Evolutionary conservation across 2,888 invertebrate species (phyloP).

Genomic region (Drosophila mettleri): DNA sequence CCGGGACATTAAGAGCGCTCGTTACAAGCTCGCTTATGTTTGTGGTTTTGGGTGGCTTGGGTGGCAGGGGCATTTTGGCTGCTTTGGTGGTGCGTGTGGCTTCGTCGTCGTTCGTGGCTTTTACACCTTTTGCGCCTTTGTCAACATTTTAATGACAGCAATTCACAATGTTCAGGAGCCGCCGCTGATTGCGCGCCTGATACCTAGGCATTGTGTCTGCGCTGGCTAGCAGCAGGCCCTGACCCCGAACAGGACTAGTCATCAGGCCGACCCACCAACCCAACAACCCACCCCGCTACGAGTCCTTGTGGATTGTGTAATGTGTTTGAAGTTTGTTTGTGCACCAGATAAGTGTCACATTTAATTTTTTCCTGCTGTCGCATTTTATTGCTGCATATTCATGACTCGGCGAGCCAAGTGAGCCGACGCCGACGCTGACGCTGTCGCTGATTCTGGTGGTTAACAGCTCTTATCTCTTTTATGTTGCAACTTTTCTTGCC

Average conservation of each 20-base stretch:
- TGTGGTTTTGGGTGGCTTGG: slow-evolving; percentile 3
- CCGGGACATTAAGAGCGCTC: slow-evolving; percentile 67
- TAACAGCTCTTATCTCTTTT: slow-evolving; percentile 67
- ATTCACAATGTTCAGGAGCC: slow-evolving; percentile 66
- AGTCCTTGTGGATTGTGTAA: slow-evolving; percentile 35
- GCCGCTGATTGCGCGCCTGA: slow-evolving; percentile 67
- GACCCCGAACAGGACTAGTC: slow-evolving; percentile 18
- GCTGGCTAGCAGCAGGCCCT: slow-evolving; percentile 14
- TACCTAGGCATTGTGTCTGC: slow-evolving; percentile 73
- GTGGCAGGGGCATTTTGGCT: not conserved
- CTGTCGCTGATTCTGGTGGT: not conserved
- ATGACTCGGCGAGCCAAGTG: slow-evolving; percentile 45
- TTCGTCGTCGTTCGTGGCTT: slow-evolving; percentile 37
- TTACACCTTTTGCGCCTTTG: slow-evolving; percentile 79
- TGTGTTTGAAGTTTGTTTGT: slow-evolving; percentile 66
- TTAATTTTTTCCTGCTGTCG: slow-evolving; percentile 67
- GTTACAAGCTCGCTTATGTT: slow-evolving; percentile 42
- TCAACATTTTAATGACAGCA: slow-evolving; percentile 81
- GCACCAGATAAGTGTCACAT: slow-evolving; percentile 71
- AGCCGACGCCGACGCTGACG: not conserved
- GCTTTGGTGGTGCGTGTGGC: slow-evolving; percentile 4
- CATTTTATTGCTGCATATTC: slow-evolving; percentile 73
- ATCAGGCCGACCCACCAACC: slow-evolving; percentile 13
- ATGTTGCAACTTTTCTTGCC: slow-evolving; percentile 64
- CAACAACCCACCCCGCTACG: too few relatives aligned